Evolutionary conservation across 35 echinoderm and acorn worm genomes (phyloP), one percentile per base, ranked within the genome.

Genomic region (Lytechinus pictus): DNA sequence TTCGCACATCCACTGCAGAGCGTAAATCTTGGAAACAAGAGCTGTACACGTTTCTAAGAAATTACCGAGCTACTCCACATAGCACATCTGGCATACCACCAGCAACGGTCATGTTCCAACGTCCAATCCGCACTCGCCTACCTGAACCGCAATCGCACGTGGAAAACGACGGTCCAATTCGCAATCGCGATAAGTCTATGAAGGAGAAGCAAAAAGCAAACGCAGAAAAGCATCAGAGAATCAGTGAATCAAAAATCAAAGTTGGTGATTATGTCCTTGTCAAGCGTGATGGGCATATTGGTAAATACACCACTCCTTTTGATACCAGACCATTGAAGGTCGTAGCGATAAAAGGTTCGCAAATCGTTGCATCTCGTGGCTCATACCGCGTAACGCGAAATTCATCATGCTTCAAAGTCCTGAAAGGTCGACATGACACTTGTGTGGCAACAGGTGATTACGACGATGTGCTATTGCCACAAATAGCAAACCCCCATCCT

Each of bases 61-160:
- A 96, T 86, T 97, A 99, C 86, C 95, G 95, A 92, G 94, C 86
- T 28, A 97, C 96, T 27, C 96, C 96, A 27, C 93, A 97, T 44
- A 96, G 27, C 54, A 97, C 97, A 4, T 97, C 95, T 54, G 94
- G 94, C 13, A 87, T 52, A 58, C 28, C 97, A 52, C 97, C 97
- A 61, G 95, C 97, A 14, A 89, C 93, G 79, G 54, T 96, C 24
- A 57, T 97, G 94, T 99, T 99, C 87, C 89, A 87, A 29, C 94
- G 92, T 53, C 29, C 57, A 92, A 95, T 96, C 52, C 92, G 86
- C 93, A 94, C 93, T 87, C 72, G 96, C n/a, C 53, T 96, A 86
- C 93, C 27, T 54, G 96, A 96, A 21, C 60, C 54, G 27, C 53
- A 94, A 24, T 54, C 72, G 21, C 58, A 94, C 21, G 28, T 54